Evolutionary conservation across 2,113 vertebrate species (phyloP).

Genomic region (Ptyas mucosa): DNA sequence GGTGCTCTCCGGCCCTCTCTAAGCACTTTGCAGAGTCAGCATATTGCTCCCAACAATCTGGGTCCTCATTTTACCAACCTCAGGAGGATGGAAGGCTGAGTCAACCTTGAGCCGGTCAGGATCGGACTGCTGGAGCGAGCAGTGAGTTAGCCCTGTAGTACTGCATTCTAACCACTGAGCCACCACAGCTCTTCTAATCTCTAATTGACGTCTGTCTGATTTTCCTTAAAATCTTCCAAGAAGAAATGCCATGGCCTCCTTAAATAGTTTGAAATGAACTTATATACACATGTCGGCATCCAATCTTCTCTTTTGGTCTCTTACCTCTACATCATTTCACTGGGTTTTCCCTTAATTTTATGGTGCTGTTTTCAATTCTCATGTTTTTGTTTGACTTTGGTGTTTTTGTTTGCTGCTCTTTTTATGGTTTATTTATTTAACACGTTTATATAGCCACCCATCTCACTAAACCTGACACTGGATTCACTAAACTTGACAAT

Average conservation of each 20-base stretch:
- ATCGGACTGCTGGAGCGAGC: too few species aligned
- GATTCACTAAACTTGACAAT: not conserved
- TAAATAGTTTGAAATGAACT: not conserved
- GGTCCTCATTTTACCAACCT: too few species aligned
- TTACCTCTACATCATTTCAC: not conserved
- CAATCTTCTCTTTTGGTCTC: not conserved
- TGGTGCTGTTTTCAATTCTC: not conserved
- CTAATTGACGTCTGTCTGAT: not conserved
- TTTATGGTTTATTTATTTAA: not conserved
- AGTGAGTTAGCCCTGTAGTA: too few species aligned
- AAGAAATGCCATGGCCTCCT: not conserved
- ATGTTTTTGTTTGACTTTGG: not conserved
- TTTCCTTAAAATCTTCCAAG: not conserved
- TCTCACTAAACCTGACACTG: not conserved
- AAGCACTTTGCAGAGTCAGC: too few species aligned
- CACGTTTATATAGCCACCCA: not conserved
- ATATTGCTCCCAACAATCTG: too few species aligned
- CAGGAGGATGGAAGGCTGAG: too few species aligned
- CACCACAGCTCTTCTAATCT: too few species aligned
- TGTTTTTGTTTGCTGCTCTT: not conserved
- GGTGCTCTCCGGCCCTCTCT: too few species aligned
- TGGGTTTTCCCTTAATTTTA: not conserved
- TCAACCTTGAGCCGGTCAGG: too few species aligned
- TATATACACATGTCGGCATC: not conserved
- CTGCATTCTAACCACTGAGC: too few species aligned